Evolutionary conservation across 2,113 vertebrate species (phyloP).

Genomic region (Lethenteron reissneri): DNA sequence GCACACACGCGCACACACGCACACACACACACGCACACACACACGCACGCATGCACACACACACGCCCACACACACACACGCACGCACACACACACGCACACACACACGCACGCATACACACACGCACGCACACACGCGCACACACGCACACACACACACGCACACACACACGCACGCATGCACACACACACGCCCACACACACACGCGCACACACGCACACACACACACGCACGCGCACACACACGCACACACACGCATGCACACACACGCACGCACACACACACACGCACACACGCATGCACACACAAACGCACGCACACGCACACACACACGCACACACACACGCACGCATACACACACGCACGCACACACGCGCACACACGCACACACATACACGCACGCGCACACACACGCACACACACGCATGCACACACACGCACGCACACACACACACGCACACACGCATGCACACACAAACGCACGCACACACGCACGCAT

Average conservation of each 20-base stretch:
- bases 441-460: conserved; percentile 13
- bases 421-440: conserved; percentile 10
- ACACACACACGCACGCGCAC: neutral
- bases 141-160: conserved; percentile 7
- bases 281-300: neutral
- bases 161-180: neutral
- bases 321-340: neutral
- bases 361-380: conserved; percentile 13
- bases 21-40: neutral
- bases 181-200: neutral
- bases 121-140: conserved; percentile 8
- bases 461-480: neutral
- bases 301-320: too few species aligned
- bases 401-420: conserved; percentile 16
- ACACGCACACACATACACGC: conserved; percentile 21
- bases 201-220: neutral
- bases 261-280: conserved; percentile 11
- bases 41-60: conserved; percentile 1
- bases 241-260: conserved; percentile 9
- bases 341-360: conserved; percentile 7
- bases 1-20: neutral
- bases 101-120: neutral
- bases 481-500: conserved; percentile 8
- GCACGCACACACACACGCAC: conserved; percentile 10
- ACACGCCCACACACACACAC: conserved; percentile 14